A percentile compares a stretch with the other conserved stretches of the same genome.
Conservation (phyloP, 2,797 vertebrate genomes). For the Phrynocephalus vlangalii region DNA sequence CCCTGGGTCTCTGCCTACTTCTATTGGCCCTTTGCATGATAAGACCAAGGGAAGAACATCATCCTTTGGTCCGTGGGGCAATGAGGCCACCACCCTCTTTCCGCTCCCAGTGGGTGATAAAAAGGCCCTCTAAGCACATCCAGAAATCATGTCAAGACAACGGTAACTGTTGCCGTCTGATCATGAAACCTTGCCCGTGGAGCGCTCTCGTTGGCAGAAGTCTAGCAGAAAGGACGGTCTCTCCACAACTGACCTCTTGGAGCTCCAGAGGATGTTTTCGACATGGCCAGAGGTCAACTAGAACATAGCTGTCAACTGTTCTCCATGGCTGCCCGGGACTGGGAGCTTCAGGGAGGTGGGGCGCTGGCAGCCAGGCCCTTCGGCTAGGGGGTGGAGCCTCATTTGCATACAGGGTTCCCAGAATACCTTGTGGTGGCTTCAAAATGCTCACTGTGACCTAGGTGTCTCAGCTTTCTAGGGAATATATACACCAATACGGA, state of each 20-base stretch:
- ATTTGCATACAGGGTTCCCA: no score
- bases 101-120: conserved; percentile 46
- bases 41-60: conserved; percentile 37
- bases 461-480: no score
- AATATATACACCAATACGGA: no score
- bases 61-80: conserved; percentile 46
- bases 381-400: no score
- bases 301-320: no score
- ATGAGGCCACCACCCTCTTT: conserved; percentile 14
- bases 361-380: no score
- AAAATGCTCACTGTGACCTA: no score
- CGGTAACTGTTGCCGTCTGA: background rate
- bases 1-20: background rate
- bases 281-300: conserved; percentile 18
- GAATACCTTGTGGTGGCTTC: no score
- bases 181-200: conserved; percentile 21
- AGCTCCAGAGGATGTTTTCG: conserved; percentile 53
- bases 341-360: no score
- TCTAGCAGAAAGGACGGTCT: accelerated
- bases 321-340: no score
- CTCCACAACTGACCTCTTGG: accelerated
- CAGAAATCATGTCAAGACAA: conserved; percentile 55
- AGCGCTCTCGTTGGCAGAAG: conserved; percentile 39
- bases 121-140: background rate
- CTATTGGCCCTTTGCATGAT: background rate